These are phyloP conservation scores for Pyrgilauda ruficollis DNA, from an alignment of 2,113 vertebrate species.

Conservation along the genomic window DNA sequence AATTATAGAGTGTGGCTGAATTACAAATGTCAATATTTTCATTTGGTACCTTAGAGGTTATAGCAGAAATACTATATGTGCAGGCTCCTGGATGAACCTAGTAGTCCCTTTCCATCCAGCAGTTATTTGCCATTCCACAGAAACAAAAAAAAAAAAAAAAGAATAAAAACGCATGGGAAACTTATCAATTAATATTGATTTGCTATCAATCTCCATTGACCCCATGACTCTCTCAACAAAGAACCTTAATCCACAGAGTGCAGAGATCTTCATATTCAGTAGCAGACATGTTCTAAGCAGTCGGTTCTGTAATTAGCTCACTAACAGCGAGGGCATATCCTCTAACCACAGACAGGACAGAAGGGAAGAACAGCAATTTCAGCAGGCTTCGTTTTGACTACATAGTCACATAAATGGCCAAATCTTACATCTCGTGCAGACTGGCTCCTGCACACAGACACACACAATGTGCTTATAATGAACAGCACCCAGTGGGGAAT, in stretches of 20 bases:
- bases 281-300: neutral
- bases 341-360: neutral
- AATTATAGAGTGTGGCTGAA: neutral
- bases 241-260: neutral
- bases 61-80: neutral
- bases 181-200: neutral
- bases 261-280: neutral
- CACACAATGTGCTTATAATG: neutral
- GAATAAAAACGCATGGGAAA: neutral
- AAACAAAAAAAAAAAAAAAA: neutral
- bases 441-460: neutral
- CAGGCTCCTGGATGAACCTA: neutral
- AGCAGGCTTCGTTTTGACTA: neutral
- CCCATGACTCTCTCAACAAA: neutral
- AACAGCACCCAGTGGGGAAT: neutral
- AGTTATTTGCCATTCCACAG: neutral
- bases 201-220: neutral
- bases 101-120: neutral
- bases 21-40: neutral
- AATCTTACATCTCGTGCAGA: neutral
- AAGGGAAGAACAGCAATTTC: neutral
- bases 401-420: neutral
- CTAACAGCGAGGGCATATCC: neutral
- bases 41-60: neutral
- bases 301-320: neutral